phyloP scores from a whole-genome alignment of 2,113 vertebrate genomes.

The western clawed frog (Xenopus tropicalis) region DNA sequence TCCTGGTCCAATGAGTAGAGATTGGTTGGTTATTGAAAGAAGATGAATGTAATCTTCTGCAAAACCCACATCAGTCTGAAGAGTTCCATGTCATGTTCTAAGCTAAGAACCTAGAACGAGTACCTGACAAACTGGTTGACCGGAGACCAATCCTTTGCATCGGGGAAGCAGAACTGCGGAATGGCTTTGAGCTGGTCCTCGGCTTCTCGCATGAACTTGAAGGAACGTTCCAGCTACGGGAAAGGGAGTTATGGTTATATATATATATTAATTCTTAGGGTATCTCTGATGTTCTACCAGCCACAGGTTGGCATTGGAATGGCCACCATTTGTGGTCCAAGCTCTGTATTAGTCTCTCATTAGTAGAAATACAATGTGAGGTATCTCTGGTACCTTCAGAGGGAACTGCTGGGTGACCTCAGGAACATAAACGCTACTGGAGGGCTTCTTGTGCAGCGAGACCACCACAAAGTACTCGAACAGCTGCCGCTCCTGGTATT shows the following conservation, averaged over 20 bases:
- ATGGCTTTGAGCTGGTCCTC: slow-evolving; percentile 97
- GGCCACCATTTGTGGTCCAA: too few relatives aligned
- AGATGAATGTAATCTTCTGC: too few relatives aligned
- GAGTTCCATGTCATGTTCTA: too few relatives aligned
- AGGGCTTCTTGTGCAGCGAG: slow-evolving; percentile 92
- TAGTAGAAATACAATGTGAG: too few relatives aligned
- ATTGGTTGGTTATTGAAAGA: too few relatives aligned
- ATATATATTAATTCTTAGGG: too few relatives aligned
- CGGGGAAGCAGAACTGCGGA: slow-evolving; percentile 97
- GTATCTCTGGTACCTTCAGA: slow-evolving; percentile 77
- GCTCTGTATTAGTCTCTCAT: too few relatives aligned
- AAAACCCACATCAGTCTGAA: too few relatives aligned
- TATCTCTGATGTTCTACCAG: too few relatives aligned
- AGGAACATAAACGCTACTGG: slow-evolving; percentile 86
- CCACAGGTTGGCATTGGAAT: too few relatives aligned
- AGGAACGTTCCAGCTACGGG: slow-evolving; percentile 86
- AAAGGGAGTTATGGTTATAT: not conserved
- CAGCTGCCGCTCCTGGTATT: slow-evolving; percentile 96
- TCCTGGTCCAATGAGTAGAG: too few relatives aligned
- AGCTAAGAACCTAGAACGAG: not conserved
- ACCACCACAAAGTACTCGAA: slow-evolving; percentile 98
- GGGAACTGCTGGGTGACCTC: slow-evolving; percentile 98
- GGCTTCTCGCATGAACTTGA: slow-evolving; percentile 94
- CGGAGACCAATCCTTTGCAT: slow-evolving; percentile 95
- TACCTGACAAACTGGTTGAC: slow-evolving; percentile 92